Conservation (phyloP, 2,888 invertebrate species). For the Platypus cylindrus region DNA sequence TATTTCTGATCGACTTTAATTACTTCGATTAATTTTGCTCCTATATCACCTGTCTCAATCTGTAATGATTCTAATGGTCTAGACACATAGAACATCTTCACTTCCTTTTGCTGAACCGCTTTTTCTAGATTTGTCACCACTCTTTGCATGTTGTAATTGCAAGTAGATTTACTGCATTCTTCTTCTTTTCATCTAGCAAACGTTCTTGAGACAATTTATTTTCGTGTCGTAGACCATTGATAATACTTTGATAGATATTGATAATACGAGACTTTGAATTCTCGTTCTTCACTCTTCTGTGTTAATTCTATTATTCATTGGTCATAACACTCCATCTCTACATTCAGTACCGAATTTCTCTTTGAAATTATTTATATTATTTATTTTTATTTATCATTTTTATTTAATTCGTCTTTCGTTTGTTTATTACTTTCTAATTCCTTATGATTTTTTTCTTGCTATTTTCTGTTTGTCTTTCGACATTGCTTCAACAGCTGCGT, state of each 20-base stretch:
- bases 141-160: conserved; percentile 39
- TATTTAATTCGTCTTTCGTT: conserved; percentile 51
- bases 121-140: conserved; percentile 39
- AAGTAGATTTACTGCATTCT: conserved; percentile 34
- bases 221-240: conserved; percentile 48
- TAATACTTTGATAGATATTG: conserved; percentile 49
- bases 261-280: conserved; percentile 40
- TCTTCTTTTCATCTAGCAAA: conserved; percentile 46
- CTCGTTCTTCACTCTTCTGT: conserved; percentile 48
- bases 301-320: conserved; percentile 53
- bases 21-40: conserved; percentile 34
- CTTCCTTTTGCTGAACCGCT: conserved; percentile 35
- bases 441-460: conserved; percentile 27
- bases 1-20: conserved; percentile 36
- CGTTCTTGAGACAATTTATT: conserved; percentile 54
- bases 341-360: conserved; percentile 68
- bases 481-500: conserved; percentile 24
- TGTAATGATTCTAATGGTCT: conserved; percentile 35
- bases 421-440: conserved; percentile 48
- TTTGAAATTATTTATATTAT: conserved; percentile 57
- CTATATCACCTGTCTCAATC: conserved; percentile 37
- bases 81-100: conserved; percentile 37
- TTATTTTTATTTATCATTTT: too few relatives aligned
- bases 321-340: conserved; percentile 89
- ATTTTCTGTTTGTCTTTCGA: conserved; percentile 27